Conservation (phyloP, 1,140 invertebrate species). For the Pseudomyrmex flavicornis region DNA sequence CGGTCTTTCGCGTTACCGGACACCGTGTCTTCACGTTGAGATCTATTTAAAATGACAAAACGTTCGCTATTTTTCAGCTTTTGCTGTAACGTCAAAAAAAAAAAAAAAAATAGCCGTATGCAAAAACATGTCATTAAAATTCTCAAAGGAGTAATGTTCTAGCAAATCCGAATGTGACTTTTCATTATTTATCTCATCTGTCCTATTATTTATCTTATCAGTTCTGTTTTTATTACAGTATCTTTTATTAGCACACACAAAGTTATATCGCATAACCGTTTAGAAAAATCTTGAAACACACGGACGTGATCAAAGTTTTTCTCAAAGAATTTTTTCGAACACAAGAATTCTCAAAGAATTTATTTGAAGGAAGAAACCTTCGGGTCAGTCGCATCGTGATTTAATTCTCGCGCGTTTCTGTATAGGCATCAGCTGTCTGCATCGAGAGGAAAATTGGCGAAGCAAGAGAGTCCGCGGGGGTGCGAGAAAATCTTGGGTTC, state of each 20-base stretch:
- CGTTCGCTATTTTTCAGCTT: not conserved
- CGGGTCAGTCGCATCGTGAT: conserved; percentile 58
- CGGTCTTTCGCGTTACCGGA: conserved; percentile 68
- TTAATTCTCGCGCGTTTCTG: conserved; percentile 57
- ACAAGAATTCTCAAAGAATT: conserved; percentile 40
- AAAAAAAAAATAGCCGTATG: too few relatives aligned
- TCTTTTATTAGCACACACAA: not conserved
- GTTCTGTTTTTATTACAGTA: too few relatives aligned
- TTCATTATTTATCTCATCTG: not conserved
- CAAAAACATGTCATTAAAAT: not conserved
- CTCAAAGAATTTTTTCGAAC: conserved; percentile 35
- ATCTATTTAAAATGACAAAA: not conserved
- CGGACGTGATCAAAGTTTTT: conserved; percentile 3
- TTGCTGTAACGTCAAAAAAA: not conserved
- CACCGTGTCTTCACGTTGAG: conserved; percentile 53
- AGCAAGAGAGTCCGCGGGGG: conserved; percentile 53
- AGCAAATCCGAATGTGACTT: not conserved
- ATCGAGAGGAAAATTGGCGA: conserved; percentile 66
- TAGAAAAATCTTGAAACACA: conserved; percentile 11
- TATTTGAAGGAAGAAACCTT: conserved; percentile 38
- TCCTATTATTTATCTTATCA: not conserved
- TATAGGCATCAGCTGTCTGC: conserved; percentile 40
- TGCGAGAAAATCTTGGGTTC: conserved; percentile 52
- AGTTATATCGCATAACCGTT: not conserved
- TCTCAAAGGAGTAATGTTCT: not conserved